Evolutionary conservation across 2,113 vertebrate genomes (phyloP).

Genomic region (Haemorhous mexicanus): DNA sequence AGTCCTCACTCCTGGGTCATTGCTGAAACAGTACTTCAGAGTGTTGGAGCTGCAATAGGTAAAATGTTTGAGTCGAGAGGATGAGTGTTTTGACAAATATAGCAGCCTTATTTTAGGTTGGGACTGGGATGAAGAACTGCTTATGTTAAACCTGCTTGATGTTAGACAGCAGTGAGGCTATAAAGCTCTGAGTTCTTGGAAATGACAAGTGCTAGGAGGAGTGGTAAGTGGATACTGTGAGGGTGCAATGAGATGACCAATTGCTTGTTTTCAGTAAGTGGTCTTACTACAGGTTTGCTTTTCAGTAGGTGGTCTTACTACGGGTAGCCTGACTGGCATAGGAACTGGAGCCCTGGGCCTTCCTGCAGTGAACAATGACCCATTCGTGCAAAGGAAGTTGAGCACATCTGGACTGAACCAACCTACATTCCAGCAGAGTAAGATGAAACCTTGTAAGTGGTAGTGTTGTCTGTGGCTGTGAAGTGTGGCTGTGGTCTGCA

Average conservation of each 20-base stretch:
- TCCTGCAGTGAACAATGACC: slow-evolving; percentile 89
- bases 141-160: neutral
- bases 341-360: slow-evolving; percentile 89
- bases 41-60: neutral
- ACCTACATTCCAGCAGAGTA: slow-evolving; percentile 99
- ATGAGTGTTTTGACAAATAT: neutral
- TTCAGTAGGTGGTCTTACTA: slow-evolving; percentile 84
- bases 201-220: neutral
- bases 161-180: fast-evolving
- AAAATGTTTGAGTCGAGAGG: neutral
- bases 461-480: slow-evolving; percentile 90
- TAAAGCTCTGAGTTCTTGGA: neutral
- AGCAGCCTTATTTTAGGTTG: neutral
- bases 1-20: neutral
- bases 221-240: neutral
- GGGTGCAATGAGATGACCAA: neutral
- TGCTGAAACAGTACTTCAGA: neutral
- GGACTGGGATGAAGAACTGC: neutral
- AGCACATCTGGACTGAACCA: slow-evolving; percentile 97
- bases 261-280: slow-evolving; percentile 65
- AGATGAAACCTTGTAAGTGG: slow-evolving; percentile 97
- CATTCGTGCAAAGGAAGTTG: slow-evolving; percentile 95
- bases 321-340: slow-evolving; percentile 88
- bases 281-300: slow-evolving; percentile 77
- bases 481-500: slow-evolving; percentile 75